These are phyloP conservation scores for Sebastes vulpes DNA, from an alignment of 2,797 vertebrate genomes.

Conservation along the genomic window DNA sequence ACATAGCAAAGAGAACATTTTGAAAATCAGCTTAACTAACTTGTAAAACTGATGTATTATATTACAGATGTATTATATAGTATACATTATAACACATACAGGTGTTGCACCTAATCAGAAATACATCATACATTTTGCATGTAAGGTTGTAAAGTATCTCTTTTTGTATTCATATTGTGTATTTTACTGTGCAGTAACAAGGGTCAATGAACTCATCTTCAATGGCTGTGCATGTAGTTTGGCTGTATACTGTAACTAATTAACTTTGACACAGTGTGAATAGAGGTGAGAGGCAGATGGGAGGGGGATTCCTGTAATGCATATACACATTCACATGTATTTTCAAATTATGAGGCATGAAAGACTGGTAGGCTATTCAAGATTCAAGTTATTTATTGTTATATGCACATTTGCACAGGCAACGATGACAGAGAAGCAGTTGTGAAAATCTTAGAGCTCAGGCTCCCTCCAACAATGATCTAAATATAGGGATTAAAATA, in stretches of 20 bases:
- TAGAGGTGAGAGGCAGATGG: not conserved
- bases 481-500: no score
- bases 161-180: not conserved
- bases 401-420: not conserved
- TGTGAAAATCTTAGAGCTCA: not conserved
- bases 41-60: no score
- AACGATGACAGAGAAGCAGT: not conserved
- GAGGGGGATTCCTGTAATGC: not conserved
- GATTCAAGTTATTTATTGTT: not conserved
- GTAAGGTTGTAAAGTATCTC: not conserved
- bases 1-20: not conserved
- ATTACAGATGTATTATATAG: no score
- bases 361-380: not conserved
- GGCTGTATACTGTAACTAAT: not conserved
- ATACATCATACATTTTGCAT: not conserved
- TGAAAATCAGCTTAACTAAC: not conserved
- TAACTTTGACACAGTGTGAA: conserved; percentile 8
- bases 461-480: no score
- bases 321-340: not conserved
- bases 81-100: not conserved
- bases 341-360: not conserved
- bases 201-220: not conserved
- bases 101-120: not conserved
- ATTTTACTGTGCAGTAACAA: not conserved
- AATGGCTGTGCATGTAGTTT: not conserved